These are phyloP conservation scores for Villa cingulata DNA, from an alignment of 2,888 invertebrate species.

Conservation along the genomic window DNA sequence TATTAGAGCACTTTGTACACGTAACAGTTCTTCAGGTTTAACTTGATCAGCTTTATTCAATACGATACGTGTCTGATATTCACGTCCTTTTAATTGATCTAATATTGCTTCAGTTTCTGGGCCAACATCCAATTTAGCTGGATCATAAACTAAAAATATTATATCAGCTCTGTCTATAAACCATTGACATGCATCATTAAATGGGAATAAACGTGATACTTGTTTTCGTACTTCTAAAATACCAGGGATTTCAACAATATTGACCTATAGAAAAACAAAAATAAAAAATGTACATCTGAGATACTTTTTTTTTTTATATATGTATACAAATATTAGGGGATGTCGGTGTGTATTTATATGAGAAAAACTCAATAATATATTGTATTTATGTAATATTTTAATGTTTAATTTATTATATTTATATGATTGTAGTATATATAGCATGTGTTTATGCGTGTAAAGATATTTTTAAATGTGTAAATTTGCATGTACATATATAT, in stretches of 20 bases:
- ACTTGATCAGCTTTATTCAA: conserved; percentile 91
- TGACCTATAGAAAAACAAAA: conserved; percentile 48
- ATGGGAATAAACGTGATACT: conserved; percentile 83
- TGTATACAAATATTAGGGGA: too few species aligned
- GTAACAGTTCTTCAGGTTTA: conserved; percentile 81
- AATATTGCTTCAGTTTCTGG: conserved; percentile 89
- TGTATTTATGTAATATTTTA: too few species aligned
- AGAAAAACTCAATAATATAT: too few species aligned
- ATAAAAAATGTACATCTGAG: too few species aligned
- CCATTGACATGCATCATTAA: conserved; percentile 94
- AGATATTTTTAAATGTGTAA: too few species aligned
- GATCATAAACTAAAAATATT: conserved; percentile 90
- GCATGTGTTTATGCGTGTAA: too few species aligned
- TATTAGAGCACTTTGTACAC: conserved; percentile 84
- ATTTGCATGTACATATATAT: too few species aligned
- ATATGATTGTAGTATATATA: too few species aligned
- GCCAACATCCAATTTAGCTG: conserved; percentile 87
- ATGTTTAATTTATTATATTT: too few species aligned
- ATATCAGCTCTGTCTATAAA: conserved; percentile 93
- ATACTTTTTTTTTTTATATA: too few species aligned
- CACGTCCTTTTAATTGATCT: conserved; percentile 86
- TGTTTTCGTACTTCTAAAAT: conserved; percentile 88
- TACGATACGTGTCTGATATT: conserved; percentile 83
- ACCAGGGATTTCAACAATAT: conserved; percentile 91
- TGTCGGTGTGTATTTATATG: too few species aligned